phyloP scores from a whole-genome alignment of 2,113 vertebrate species.

The Recurvirostra avosetta region DNA sequence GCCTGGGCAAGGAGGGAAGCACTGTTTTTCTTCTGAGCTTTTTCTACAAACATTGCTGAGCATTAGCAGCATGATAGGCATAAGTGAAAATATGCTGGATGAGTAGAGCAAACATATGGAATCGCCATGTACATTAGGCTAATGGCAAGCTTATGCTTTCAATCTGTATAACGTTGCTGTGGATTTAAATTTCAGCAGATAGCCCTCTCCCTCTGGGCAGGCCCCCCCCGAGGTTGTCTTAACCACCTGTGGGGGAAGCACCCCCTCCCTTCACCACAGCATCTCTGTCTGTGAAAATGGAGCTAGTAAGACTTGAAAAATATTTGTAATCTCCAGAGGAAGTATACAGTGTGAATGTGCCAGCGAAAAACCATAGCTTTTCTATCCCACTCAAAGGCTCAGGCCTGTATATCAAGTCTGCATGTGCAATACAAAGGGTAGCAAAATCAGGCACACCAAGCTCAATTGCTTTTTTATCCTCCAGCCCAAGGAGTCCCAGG shows the following conservation, averaged over 20 bases:
- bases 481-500: not conserved
- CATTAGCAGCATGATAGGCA: not conserved
- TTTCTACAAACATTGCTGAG: not conserved
- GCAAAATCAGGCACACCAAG: not conserved
- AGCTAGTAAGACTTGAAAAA: not conserved
- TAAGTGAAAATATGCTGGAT: not conserved
- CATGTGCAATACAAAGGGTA: not conserved
- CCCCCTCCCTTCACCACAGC: not conserved
- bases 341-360: not conserved
- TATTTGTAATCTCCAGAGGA: not conserved
- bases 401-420: not conserved
- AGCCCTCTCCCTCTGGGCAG: not conserved
- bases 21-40: not conserved
- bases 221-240: not conserved
- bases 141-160: not conserved
- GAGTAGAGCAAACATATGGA: not conserved
- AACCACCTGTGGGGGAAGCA: not conserved
- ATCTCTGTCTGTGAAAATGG: not conserved
- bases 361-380: not conserved
- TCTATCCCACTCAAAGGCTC: not conserved
- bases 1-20: not conserved
- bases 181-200: not conserved
- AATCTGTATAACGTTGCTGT: not conserved
- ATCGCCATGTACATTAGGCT: not conserved
- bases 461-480: not conserved